Conservation (phyloP, 2,797 vertebrate genomes). For the Ptychobarbus kaznakovi region DNA sequence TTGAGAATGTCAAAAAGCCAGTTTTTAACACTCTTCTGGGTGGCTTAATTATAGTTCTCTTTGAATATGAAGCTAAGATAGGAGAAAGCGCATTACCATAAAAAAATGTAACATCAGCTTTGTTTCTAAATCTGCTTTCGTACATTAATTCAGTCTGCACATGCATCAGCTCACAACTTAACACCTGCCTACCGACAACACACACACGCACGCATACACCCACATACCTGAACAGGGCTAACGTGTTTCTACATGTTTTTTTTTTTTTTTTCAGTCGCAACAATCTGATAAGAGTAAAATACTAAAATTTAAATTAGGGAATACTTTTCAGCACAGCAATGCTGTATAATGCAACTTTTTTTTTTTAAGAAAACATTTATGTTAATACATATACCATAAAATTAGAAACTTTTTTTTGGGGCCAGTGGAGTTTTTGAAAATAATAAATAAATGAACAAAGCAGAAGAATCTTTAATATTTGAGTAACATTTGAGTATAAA, state of each 20-base stretch:
- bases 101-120: background rate
- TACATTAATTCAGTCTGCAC: background rate
- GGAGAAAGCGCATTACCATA: background rate
- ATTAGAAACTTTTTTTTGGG: background rate
- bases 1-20: background rate
- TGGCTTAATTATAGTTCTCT: background rate
- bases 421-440: background rate
- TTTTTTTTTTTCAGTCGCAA: background rate
- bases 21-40: background rate
- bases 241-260: background rate
- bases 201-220: slow-evolving; percentile 54
- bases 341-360: background rate
- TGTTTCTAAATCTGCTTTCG: background rate
- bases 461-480: background rate
- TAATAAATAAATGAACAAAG: background rate
- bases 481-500: background rate
- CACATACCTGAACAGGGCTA: slow-evolving; percentile 51
- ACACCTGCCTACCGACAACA: background rate
- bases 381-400: too few relatives aligned
- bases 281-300: background rate
- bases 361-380: background rate
- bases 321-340: background rate
- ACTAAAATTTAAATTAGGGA: background rate
- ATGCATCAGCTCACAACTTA: background rate
- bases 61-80: background rate